These are phyloP conservation scores for Rhabdophis nuchalis DNA, from an alignment of 2,797 vertebrate species.

Conservation along the genomic window DNA sequence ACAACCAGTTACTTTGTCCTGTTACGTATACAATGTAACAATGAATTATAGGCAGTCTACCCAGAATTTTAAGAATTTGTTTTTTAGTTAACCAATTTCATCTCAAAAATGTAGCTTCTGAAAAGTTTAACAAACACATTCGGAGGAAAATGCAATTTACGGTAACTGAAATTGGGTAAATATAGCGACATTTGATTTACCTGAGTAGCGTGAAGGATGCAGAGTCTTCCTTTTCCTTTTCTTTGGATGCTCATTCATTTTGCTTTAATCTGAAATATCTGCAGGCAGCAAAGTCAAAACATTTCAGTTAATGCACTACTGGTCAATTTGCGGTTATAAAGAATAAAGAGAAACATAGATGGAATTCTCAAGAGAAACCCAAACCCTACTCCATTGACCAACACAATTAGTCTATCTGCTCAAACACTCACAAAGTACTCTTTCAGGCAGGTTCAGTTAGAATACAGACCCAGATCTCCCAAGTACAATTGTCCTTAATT, in stretches of 20 bases:
- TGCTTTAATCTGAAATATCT: slow-evolving; percentile 54
- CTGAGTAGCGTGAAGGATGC: slow-evolving; percentile 78
- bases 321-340: background rate
- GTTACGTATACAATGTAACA: background rate
- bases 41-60: background rate
- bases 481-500: background rate
- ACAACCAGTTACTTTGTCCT: background rate
- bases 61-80: background rate
- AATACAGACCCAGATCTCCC: background rate
- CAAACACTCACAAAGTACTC: background rate
- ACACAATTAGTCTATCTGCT: background rate
- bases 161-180: background rate
- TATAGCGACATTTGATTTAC: slow-evolving; percentile 55
- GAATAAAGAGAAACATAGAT: background rate
- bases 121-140: background rate
- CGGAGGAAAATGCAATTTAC: background rate
- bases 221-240: slow-evolving; percentile 80
- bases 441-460: background rate
- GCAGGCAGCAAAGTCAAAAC: background rate
- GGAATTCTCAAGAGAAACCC: background rate
- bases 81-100: background rate
- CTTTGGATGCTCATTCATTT: slow-evolving; percentile 79
- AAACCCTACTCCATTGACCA: background rate
- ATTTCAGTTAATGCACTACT: background rate
- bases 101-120: background rate